A percentile compares a stretch with the other conserved stretches of the same genome.
These are phyloP conservation scores for Pediacus dermestoides DNA, from an alignment of 2,888 invertebrate genomes.

Conservation along the genomic window DNA sequence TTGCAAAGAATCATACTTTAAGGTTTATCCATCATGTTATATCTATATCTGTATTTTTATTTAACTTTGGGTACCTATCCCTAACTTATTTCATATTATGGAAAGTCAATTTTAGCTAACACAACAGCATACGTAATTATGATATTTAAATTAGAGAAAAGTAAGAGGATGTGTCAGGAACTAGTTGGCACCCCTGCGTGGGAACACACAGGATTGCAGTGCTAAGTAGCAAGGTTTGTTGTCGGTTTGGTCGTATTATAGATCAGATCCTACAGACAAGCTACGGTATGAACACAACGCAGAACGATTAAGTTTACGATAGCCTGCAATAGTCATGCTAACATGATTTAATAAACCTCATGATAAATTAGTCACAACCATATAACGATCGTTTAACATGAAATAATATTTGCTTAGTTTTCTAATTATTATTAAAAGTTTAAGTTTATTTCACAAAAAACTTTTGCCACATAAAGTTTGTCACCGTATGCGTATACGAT, in stretches of 20 bases:
- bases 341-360: slow-evolving; percentile 33
- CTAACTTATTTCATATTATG: too few relatives aligned
- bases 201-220: slow-evolving; percentile 31
- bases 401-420: slow-evolving; percentile 25
- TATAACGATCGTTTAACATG: slow-evolving; percentile 31
- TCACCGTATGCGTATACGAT: too few relatives aligned
- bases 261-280: slow-evolving; percentile 15
- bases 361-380: slow-evolving; percentile 29
- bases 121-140: too few relatives aligned
- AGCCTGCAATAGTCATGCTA: slow-evolving; percentile 30
- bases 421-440: too few relatives aligned
- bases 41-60: too few relatives aligned
- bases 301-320: slow-evolving; percentile 22
- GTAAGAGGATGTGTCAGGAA: slow-evolving; percentile 36
- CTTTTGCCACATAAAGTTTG: too few relatives aligned
- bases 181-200: slow-evolving; percentile 39
- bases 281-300: slow-evolving; percentile 11
- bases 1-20: too few relatives aligned
- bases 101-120: too few relatives aligned
- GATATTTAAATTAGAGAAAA: slow-evolving; percentile 3
- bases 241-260: slow-evolving; percentile 13
- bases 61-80: too few relatives aligned
- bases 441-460: too few relatives aligned
- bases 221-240: slow-evolving; percentile 24
- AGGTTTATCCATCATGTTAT: too few relatives aligned